Evolutionary conservation across 2,888 invertebrate species (phyloP).

Genomic region (Lagria hirta): DNA sequence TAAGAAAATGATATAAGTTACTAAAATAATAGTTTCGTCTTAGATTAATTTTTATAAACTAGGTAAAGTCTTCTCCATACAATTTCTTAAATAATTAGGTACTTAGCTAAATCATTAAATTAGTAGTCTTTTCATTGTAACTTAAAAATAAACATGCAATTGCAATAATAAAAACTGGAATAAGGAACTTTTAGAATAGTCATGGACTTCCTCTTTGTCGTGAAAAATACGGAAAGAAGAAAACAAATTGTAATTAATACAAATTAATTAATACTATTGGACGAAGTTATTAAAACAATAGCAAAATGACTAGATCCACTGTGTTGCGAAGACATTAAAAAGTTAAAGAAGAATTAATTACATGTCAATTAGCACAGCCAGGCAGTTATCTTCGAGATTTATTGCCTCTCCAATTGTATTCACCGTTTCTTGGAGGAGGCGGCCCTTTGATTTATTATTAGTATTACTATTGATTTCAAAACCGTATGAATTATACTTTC

Average conservation of each 20-base stretch:
- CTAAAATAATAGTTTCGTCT: constrained; percentile 14
- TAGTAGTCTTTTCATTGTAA: constrained; percentile 1
- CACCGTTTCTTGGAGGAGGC: constrained; percentile 5
- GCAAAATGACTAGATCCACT: constrained; percentile 24
- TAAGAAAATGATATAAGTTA: constrained; percentile 12
- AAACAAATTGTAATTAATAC: constrained; percentile 18
- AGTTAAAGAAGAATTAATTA: constrained; percentile 3
- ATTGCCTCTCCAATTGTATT: constrained; percentile 2
- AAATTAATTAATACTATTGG: constrained; percentile 22
- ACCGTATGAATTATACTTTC: constrained; percentile 14
- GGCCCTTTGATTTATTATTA: constrained; percentile 8
- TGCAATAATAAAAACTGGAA: constrained; percentile 14
- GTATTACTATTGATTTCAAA: too few relatives aligned
- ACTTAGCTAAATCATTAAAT: constrained; percentile 3
- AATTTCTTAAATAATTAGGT: not conserved
- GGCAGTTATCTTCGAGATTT: too few relatives aligned
- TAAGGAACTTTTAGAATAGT: constrained; percentile 25
- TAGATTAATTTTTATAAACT: constrained; percentile 6
- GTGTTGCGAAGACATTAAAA: constrained; percentile 17
- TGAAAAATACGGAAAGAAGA: too few relatives aligned
- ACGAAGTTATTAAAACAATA: too few relatives aligned
- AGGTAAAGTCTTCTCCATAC: constrained; percentile 22
- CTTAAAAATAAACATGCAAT: constrained; percentile 17
- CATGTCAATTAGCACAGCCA: constrained; percentile 18
- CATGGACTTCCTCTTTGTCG: constrained; percentile 20